A percentile compares a stretch with the other conserved stretches of the same genome.
These are phyloP conservation scores for Acanthopleura granulata DNA, from an alignment of 2,888 invertebrate genomes.

Conservation along the genomic window DNA sequence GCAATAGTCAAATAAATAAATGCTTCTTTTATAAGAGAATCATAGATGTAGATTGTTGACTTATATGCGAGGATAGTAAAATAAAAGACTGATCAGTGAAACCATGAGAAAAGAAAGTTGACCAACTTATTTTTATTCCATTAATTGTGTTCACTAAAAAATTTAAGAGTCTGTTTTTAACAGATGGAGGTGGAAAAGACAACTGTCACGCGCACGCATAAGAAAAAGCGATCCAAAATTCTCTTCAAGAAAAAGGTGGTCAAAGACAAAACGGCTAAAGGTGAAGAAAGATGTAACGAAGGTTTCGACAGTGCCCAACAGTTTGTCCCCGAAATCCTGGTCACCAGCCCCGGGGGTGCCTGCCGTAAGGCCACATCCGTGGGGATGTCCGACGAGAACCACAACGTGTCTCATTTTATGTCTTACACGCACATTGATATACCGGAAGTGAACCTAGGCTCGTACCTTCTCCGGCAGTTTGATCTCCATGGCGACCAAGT, in stretches of 20 bases:
- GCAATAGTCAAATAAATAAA: too few species aligned
- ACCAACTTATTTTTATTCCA: too few species aligned
- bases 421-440: slow-evolving; percentile 8
- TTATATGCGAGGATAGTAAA: too few species aligned
- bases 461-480: slow-evolving; percentile 4
- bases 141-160: too few species aligned
- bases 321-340: slow-evolving; percentile 5
- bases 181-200: not conserved
- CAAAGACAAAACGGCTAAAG: not conserved
- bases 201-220: not conserved
- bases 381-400: not conserved
- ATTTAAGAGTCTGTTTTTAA: too few species aligned
- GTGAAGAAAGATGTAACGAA: too few species aligned
- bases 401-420: slow-evolving; percentile 2
- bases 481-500: slow-evolving; percentile 6
- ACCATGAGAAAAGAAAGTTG: too few species aligned
- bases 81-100: too few species aligned
- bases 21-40: too few species aligned
- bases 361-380: not conserved
- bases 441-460: not conserved
- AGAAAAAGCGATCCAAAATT: not conserved
- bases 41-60: too few species aligned
- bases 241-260: not conserved
- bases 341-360: slow-evolving; percentile 1
- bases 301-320: too few species aligned